Percentiles rank a stretch among this genome's conserved stretches.
Conservation (phyloP, 2,888 invertebrate species). For the Physocephala rufipes region DNA sequence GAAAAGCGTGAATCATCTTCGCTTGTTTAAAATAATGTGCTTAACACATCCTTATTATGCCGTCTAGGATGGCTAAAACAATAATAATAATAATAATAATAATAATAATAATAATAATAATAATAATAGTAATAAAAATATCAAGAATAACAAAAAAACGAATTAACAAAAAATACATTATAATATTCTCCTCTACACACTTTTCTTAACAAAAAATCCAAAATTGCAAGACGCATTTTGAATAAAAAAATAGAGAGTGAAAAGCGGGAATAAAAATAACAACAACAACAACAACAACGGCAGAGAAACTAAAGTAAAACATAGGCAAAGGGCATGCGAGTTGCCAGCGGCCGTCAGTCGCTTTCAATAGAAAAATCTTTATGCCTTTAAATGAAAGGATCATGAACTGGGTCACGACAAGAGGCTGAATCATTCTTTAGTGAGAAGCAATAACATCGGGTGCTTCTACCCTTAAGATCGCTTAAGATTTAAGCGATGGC, state of each 20-base stretch:
- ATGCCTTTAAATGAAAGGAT: conserved; percentile 4
- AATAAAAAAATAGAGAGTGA: no score
- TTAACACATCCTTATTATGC: conserved; percentile 25
- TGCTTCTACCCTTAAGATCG: background rate
- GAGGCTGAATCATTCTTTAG: background rate
- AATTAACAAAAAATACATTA: conserved; percentile 17
- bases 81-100: background rate
- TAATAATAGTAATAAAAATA: background rate
- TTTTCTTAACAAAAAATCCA: conserved; percentile 20
- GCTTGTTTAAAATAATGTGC: conserved; percentile 22
- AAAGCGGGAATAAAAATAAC: no score
- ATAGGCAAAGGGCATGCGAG: background rate
- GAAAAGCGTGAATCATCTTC: conserved; percentile 13
- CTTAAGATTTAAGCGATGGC: no score
- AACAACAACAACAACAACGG: conserved; percentile 11
- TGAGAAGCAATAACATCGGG: background rate
- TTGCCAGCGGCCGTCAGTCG: background rate
- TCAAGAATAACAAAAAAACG: background rate
- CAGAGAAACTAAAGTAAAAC: background rate
- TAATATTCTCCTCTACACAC: conserved; percentile 25
- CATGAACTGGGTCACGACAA: conserved; percentile 26
- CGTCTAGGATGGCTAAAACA: conserved; percentile 21
- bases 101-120: background rate
- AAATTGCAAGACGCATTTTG: conserved; percentile 1
- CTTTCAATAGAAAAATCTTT: background rate